A percentile compares a stretch with the other conserved stretches of the same genome.
Evolutionary conservation across 2,113 vertebrate genomes (phyloP).

Genomic region (Sardina pilchardus): DNA sequence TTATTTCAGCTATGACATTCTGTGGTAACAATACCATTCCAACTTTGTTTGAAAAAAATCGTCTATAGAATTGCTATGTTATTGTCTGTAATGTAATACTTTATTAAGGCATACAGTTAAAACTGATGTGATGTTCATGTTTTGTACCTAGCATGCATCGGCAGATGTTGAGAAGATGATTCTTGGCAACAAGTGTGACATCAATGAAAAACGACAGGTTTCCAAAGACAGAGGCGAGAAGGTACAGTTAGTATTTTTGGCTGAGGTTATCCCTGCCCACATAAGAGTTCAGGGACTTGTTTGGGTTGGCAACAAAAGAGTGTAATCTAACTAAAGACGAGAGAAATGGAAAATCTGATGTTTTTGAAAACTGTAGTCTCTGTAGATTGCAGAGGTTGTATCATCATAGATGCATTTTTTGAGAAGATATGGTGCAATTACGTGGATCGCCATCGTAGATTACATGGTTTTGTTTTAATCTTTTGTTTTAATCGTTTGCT

Average conservation of each 20-base stretch:
- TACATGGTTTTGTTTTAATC: not conserved
- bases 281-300: too few relatives aligned
- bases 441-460: not conserved
- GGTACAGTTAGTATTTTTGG: slow-evolving; percentile 61
- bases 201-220: slow-evolving; percentile 95
- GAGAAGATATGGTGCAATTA: not conserved
- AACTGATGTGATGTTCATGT: not conserved
- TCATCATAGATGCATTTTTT: not conserved
- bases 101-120: not conserved
- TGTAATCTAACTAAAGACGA: not conserved
- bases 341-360: not conserved
- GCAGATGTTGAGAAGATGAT: slow-evolving; percentile 98
- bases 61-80: too few relatives aligned
- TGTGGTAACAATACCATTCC: too few relatives aligned
- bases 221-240: slow-evolving; percentile 93
- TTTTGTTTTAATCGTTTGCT: not conserved
- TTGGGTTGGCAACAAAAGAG: not conserved
- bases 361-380: not conserved
- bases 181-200: slow-evolving; percentile 96
- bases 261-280: accelerated
- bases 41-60: too few relatives aligned
- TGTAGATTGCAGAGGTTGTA: not conserved
- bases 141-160: slow-evolving; percentile 84
- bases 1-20: too few relatives aligned
- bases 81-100: not conserved